Evolutionary conservation across 2,888 invertebrate species (phyloP), one percentile per base, ranked within the genome.

Genomic region (Lissocephala sabroskyi): DNA sequence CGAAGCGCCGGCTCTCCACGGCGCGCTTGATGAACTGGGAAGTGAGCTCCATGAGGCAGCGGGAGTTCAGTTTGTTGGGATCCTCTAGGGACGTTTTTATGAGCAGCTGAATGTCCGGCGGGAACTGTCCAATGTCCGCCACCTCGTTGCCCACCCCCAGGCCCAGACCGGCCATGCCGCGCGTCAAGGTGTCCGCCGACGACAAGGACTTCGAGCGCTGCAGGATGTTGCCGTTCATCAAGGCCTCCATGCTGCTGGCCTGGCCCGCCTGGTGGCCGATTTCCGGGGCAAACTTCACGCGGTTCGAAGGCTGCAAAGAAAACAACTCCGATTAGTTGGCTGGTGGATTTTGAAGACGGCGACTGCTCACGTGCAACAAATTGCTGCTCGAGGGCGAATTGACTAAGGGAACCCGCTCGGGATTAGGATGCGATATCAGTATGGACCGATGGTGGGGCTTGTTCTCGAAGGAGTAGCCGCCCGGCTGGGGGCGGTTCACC

Each of bases 171-270:
- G 90, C 90, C 83, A 89, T 88, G 13, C 90, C 89, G 37, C 90
- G 87, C 41, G 89, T 89, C 57, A 89, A 84, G 9, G 91, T 89
- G 77, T 94, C 93, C 0, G 92, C 90, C 0, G 93, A 90, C 7
- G 92, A 92, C 65, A 94, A 84, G 49, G 94, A 94, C 84, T 94
- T 94, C 52, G 94, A 94, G 40, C 94, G 87, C 85, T 94, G 94
- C 54, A 94, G 58, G 13, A 83, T 74, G 32, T 71, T 73, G 11
- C 80, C 65, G 49, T 74, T 66, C 9, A 62, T 46, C 45, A 82
- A 84, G 0, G 76, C 62, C 65, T 82, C 84, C 3, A 60, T 47
- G 41, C 62, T 63, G 29, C 63, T 58, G 10, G 65, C 32, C 18
- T 64, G 49, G 28, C 50, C 49, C 32, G 59, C 33, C 17, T 67